Evolutionary conservation across 2,797 vertebrate genomes (phyloP), one percentile per base, ranked within the genome.

Genomic region (Cetoscarus ocellatus): DNA sequence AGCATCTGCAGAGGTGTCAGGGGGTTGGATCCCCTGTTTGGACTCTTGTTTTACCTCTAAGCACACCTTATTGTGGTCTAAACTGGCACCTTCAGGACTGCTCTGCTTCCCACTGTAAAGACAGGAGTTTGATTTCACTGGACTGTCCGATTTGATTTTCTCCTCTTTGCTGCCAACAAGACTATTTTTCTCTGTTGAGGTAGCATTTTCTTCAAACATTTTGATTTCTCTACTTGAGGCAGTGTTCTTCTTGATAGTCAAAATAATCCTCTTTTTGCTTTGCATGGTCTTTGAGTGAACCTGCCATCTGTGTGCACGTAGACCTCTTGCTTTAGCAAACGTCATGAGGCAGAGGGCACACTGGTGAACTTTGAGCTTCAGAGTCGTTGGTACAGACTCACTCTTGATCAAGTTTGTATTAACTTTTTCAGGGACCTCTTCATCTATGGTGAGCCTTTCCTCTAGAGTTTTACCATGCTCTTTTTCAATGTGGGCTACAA

Each of bases 221-320:
- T 14, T 72, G 0, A 51, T 8, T 11, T 68, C 56, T 54, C 54
- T 14, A 18, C 42, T 77, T 0, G 47, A 58, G 27, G 44, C 12
- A 6, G 42, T 8, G 0, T 57, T 34, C 27, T 67, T 43, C 0
- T 14, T 61, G 69, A 71, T 57, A 9, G 3, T 47, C 13, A 68
- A 13, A 43, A 5, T n/a, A 45, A 42, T 11, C 45, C 58, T 78
- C 0, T n/a, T 61, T 58, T 74, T 83, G 18, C 67, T n/a, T 58
- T 74, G 84, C 11, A 3, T 38, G 14, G 50, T 53, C 44, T 78
- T 80, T 0, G 89, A 82, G 60, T 95, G 94, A 34, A 88, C 93
- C 76, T 95, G 93, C 93, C 94, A 95, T 53, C 88, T 91, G 82
- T 95, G 94, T 38, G 93, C 93, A 27, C 91, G 91, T 44, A 95